Conservation (phyloP, 2,888 invertebrate genomes). For the Camponotus fellah region DNA sequence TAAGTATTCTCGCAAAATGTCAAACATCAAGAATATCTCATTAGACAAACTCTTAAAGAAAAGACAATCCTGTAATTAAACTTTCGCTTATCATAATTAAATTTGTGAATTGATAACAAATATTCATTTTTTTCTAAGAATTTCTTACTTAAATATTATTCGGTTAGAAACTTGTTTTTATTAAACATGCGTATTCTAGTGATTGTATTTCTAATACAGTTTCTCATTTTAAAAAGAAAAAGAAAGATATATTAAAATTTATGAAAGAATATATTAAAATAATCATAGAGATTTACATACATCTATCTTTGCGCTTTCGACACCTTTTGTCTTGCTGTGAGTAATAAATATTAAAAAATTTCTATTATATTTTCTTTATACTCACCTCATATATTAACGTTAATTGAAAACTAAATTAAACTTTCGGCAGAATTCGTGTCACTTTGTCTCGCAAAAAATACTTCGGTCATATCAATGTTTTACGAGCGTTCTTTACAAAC, state of each 20-base stretch:
- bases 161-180: not conserved
- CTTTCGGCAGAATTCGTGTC: not conserved
- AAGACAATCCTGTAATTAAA: not conserved
- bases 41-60: not conserved
- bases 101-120: not conserved
- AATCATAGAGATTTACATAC: not conserved
- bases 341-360: not conserved
- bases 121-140: not conserved
- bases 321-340: not conserved
- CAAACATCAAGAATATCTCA: not conserved
- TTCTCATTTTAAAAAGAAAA: not conserved
- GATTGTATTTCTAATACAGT: not conserved
- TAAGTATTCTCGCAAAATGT: slow-evolving; percentile 14
- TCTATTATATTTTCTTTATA: not conserved
- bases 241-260: not conserved
- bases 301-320: not conserved
- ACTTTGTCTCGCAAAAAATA: slow-evolving; percentile 5
- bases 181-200: not conserved
- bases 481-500: slow-evolving; percentile 48
- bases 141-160: not conserved
- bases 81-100: not conserved
- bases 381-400: slow-evolving; percentile 18
- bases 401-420: slow-evolving; percentile 34
- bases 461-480: slow-evolving; percentile 45
- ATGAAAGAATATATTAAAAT: not conserved